Conservation (phyloP, 1,140 invertebrate species). For the Oncopodura yosiiana region DNA sequence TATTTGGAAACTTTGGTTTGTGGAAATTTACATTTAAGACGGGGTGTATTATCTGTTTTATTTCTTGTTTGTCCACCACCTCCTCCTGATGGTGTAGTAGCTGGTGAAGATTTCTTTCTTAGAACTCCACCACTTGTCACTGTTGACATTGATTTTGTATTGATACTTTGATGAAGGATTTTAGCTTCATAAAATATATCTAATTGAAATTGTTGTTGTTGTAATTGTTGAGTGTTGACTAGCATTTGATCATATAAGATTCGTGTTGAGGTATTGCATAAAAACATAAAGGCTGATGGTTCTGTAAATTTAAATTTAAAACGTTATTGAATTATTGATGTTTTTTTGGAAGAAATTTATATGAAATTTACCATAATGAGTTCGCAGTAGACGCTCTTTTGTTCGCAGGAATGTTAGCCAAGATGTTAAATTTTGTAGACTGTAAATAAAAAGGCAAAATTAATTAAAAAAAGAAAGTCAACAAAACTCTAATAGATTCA, state of each 20-base stretch:
- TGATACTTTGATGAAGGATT: constrained; percentile 61
- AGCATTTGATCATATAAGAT: constrained; percentile 61
- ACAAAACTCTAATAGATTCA: too few relatives aligned
- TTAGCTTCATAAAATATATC: constrained; percentile 70
- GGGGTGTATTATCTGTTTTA: constrained; percentile 43
- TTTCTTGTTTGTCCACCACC: constrained; percentile 40
- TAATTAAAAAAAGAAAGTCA: too few relatives aligned
- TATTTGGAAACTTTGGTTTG: constrained; percentile 33
- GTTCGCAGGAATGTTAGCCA: constrained; percentile 75
- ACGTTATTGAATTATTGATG: too few relatives aligned
- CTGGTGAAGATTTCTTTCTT: constrained; percentile 48
- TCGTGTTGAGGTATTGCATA: constrained; percentile 54
- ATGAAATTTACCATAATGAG: too few relatives aligned
- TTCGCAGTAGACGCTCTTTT: constrained; percentile 66
- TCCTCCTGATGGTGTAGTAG: constrained; percentile 47
- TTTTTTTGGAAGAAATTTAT: too few relatives aligned
- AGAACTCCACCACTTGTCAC: constrained; percentile 38
- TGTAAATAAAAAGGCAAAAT: constrained; percentile 41
- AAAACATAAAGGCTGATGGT: constrained; percentile 56
- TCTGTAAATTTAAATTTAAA: too few relatives aligned
- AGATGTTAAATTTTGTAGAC: constrained; percentile 67
- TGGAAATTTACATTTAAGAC: constrained; percentile 45
- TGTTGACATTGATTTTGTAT: constrained; percentile 45
- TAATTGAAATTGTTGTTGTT: constrained; percentile 60
- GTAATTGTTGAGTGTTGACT: constrained; percentile 60